phyloP scores from a whole-genome alignment of 1,140 invertebrate genomes.

The Drosophila arizonae region DNA sequence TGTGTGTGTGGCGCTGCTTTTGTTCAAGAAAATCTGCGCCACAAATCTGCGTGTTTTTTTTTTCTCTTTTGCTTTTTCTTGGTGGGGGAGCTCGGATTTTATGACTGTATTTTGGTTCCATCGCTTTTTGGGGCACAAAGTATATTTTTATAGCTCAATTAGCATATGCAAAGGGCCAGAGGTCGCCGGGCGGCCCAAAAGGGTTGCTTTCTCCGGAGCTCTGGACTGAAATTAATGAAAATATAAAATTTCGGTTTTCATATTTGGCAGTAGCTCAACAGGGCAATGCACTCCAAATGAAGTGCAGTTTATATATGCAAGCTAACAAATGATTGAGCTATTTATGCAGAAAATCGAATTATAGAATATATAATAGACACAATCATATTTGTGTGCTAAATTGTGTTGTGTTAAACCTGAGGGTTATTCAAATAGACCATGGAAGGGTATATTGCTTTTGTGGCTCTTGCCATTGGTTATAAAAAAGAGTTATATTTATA shows the following conservation, averaged over 20 bases:
- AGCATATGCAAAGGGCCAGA: slow-evolving; percentile 65
- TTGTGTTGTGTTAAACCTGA: no score
- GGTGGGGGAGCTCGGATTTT: slow-evolving; percentile 38
- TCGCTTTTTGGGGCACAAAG: slow-evolving; percentile 55
- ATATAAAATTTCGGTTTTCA: slow-evolving; percentile 6
- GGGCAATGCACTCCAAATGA: not conserved
- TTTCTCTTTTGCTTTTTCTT: slow-evolving; percentile 1
- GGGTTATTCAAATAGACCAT: no score
- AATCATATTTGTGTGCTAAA: no score
- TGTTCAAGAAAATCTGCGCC: slow-evolving; percentile 59
- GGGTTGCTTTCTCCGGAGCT: slow-evolving; percentile 23
- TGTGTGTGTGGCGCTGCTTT: slow-evolving; percentile 35
- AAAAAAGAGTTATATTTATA: no score
- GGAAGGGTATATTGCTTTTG: no score
- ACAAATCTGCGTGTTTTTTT: slow-evolving; percentile 41
- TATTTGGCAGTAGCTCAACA: not conserved
- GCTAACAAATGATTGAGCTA: no score
- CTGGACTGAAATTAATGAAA: slow-evolving; percentile 62
- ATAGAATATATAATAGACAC: no score
- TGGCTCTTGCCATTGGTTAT: no score
- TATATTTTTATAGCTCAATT: slow-evolving; percentile 80
- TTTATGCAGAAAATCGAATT: no score
- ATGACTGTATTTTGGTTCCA: slow-evolving; percentile 62
- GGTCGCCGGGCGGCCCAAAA: slow-evolving; percentile 13
- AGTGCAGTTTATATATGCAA: no score